These are phyloP conservation scores for Misgurnus mizolepis DNA, from an alignment of 2,113 vertebrate genomes.

Conservation along the genomic window DNA sequence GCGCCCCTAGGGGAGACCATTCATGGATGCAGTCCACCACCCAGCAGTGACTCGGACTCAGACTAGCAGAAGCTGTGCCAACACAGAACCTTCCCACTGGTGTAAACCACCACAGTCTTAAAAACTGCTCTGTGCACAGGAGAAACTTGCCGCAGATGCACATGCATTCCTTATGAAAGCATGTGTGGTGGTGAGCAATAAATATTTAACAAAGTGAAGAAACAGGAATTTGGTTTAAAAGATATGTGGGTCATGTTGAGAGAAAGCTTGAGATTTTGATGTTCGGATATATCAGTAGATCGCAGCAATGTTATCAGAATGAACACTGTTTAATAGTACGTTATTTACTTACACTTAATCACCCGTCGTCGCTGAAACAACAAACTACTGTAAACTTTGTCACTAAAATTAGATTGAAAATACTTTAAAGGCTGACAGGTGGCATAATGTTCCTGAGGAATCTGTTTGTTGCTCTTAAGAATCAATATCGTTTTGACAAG, in stretches of 20 bases:
- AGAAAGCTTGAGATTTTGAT: conserved; percentile 1
- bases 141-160: neutral
- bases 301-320: neutral
- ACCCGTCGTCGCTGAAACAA: neutral
- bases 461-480: neutral
- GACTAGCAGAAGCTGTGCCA: conserved; percentile 73
- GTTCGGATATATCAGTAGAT: neutral
- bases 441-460: too few species aligned
- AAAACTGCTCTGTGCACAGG: neutral
- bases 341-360: neutral
- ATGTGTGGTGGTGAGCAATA: neutral
- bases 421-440: too few species aligned
- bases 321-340: neutral
- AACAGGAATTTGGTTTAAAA: neutral
- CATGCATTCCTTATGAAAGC: neutral
- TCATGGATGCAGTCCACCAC: conserved; percentile 69
- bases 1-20: conserved; percentile 90
- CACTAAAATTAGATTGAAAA: too few species aligned
- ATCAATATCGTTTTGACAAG: neutral
- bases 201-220: neutral
- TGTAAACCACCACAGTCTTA: neutral
- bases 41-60: conserved; percentile 87
- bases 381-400: too few species aligned
- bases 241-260: neutral
- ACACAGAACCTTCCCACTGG: conserved; percentile 30